A percentile compares a stretch with the other conserved stretches of the same genome.
Evolutionary conservation across 2,888 invertebrate species (phyloP).

Genomic region (Nycteola revayana): DNA sequence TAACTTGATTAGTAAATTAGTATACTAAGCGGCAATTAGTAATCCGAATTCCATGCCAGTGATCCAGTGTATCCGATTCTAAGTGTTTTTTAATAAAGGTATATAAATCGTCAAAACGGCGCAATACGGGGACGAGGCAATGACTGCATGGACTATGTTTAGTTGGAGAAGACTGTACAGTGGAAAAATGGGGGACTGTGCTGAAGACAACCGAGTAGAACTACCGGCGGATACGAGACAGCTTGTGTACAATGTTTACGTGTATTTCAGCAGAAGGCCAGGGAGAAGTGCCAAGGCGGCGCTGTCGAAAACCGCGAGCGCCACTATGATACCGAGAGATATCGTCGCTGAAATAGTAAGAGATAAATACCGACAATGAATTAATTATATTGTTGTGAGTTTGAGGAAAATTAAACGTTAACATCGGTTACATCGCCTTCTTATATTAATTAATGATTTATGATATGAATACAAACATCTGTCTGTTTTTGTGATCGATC

Average conservation of each 20-base stretch:
- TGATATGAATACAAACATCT: conserved; percentile 10
- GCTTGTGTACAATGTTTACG: conserved; percentile 72
- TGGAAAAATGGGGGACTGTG: conserved; percentile 51
- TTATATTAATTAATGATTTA: too few relatives aligned
- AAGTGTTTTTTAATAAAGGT: too few relatives aligned
- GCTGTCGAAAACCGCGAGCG: conserved; percentile 67
- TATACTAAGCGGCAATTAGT: too few relatives aligned
- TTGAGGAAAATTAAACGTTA: too few relatives aligned
- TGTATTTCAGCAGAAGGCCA: conserved; percentile 70
- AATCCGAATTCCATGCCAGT: too few relatives aligned
- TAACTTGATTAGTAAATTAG: background rate
- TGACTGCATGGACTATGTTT: conserved; percentile 80
- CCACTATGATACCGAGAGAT: conserved; percentile 72
- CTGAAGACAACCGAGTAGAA: conserved; percentile 59
- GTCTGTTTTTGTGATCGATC: conserved; percentile 13
- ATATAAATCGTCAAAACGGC: conserved; percentile 59
- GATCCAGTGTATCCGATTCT: too few relatives aligned
- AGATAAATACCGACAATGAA: conserved; percentile 56
- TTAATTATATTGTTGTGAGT: background rate
- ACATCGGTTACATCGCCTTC: too few relatives aligned
- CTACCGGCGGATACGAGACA: conserved; percentile 73
- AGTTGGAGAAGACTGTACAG: conserved; percentile 74
- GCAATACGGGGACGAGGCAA: conserved; percentile 76
- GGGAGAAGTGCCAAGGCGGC: conserved; percentile 66
- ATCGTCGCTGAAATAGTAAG: conserved; percentile 72